Conservation (phyloP, 2,797 vertebrate genomes). For the Molothrus ater region DNA sequence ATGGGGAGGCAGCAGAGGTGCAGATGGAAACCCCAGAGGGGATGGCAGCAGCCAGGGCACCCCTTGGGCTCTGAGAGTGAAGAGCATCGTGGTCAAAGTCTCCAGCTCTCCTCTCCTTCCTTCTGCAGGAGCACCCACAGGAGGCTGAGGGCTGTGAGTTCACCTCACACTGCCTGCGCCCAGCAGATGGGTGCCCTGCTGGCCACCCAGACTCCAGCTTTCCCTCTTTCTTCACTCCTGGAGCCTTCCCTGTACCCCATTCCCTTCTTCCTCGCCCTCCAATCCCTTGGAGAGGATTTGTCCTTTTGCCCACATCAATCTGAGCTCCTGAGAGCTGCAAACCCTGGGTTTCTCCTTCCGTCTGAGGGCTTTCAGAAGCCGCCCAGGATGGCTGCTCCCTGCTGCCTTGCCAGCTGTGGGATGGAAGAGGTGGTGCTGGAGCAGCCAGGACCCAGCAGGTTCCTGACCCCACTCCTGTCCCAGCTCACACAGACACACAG, state of each 20-base stretch:
- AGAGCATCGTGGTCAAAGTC: background rate
- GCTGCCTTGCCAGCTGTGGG: background rate
- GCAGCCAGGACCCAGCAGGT: conserved; percentile 76
- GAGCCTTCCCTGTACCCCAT: background rate
- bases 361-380: background rate
- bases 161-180: background rate
- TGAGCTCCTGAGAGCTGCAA: background rate
- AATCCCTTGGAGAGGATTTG: background rate
- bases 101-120: background rate
- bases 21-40: background rate
- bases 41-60: background rate
- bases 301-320: background rate
- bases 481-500: conserved; percentile 78
- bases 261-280: background rate
- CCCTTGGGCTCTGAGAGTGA: fast-evolving
- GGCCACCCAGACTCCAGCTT: background rate
- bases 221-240: background rate
- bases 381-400: background rate
- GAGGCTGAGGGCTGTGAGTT: too few species aligned
- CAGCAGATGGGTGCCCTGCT: background rate
- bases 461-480: conserved; percentile 85
- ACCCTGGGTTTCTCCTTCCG: background rate
- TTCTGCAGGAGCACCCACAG: background rate
- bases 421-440: background rate
- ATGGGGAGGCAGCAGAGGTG: background rate